Percentiles rank a stretch among this genome's conserved stretches.
These are phyloP conservation scores for Caenorhabditis uteleia DNA, from an alignment of 2,888 invertebrate genomes.

Conservation along the genomic window DNA sequence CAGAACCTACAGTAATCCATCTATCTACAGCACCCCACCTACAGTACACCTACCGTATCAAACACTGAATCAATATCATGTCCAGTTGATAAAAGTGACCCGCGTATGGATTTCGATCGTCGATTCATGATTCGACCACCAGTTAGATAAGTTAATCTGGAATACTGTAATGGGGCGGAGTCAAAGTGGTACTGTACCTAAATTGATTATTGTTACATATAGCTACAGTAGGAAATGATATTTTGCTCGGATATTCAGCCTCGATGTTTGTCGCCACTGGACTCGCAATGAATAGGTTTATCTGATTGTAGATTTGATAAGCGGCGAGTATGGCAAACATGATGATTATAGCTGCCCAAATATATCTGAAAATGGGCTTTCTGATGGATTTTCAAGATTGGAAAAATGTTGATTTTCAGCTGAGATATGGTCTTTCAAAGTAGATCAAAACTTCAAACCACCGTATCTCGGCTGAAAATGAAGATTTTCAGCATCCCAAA, in stretches of 20 bases:
- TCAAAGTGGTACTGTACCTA: slow-evolving; percentile 34
- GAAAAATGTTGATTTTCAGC: not conserved
- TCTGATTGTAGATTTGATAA: slow-evolving; percentile 61
- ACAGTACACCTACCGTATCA: slow-evolving; percentile 35
- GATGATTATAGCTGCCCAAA: slow-evolving; percentile 59
- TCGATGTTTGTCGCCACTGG: slow-evolving; percentile 66
- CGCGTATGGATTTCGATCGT: slow-evolving; percentile 29
- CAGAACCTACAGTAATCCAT: slow-evolving; percentile 44
- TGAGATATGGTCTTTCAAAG: not conserved
- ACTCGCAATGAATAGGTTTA: slow-evolving; percentile 42
- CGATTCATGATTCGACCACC: slow-evolving; percentile 61
- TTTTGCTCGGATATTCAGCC: slow-evolving; percentile 63
- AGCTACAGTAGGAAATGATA: slow-evolving; percentile 65
- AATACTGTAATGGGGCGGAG: not conserved
- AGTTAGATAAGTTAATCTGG: slow-evolving; percentile 63
- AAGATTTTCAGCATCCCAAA: no score
- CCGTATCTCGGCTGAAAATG: no score
- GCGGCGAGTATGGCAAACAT: slow-evolving; percentile 58
- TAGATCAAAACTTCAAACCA: no score
- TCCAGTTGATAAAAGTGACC: slow-evolving; percentile 28
- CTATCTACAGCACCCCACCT: not conserved
- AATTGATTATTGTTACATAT: slow-evolving; percentile 69
- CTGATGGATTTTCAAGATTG: not conserved
- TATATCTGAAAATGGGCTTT: slow-evolving; percentile 8
- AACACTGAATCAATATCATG: slow-evolving; percentile 32